These are phyloP conservation scores for Chaitophorus viminalis DNA, from an alignment of 2,888 invertebrate genomes.

Conservation along the genomic window DNA sequence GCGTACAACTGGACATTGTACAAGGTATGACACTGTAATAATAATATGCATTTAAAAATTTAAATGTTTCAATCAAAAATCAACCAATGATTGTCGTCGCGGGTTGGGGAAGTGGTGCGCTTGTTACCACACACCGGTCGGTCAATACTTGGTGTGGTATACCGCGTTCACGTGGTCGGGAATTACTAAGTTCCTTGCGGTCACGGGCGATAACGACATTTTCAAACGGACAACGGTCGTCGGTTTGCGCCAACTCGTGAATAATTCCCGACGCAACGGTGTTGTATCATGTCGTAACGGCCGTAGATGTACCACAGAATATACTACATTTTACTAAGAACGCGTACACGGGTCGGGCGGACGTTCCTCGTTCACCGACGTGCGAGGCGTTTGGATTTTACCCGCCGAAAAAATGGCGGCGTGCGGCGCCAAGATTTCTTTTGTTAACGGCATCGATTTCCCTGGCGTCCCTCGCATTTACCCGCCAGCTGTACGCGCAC, in stretches of 20 bases:
- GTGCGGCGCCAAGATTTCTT: conserved; percentile 17
- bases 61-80: too few species aligned
- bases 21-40: too few species aligned
- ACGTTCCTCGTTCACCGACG: not conserved
- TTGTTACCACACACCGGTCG: too few species aligned
- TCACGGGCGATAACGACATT: not conserved
- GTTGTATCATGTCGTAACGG: not conserved
- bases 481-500: not conserved
- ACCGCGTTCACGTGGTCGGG: not conserved
- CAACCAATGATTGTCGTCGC: too few species aligned
- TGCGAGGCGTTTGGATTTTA: not conserved
- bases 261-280: not conserved
- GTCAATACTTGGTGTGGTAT: not conserved
- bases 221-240: not conserved
- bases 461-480: conserved; percentile 40
- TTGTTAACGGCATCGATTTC: conserved; percentile 53
- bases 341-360: not conserved
- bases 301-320: not conserved
- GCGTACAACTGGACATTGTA: too few species aligned
- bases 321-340: too few species aligned
- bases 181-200: not conserved
- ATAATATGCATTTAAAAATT: too few species aligned
- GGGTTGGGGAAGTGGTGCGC: too few species aligned
- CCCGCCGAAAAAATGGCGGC: conserved; percentile 10
- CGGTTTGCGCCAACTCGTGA: not conserved